Percentiles rank a stretch among this genome's conserved stretches.
These are phyloP conservation scores for Apotomis capreana DNA, from an alignment of 2,888 invertebrate species.

Conservation along the genomic window DNA sequence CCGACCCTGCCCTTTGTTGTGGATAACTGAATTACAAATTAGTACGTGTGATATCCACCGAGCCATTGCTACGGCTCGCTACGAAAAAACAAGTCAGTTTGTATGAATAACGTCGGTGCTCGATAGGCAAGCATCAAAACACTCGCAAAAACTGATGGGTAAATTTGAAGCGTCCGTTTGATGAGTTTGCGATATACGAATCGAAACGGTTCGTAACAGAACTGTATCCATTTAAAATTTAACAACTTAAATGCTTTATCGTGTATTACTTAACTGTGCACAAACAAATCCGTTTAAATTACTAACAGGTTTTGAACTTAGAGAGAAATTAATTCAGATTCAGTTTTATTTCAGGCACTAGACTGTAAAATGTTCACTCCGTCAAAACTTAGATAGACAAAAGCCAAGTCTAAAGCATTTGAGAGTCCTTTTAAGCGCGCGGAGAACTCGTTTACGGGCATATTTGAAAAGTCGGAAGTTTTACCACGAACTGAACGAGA, in stretches of 20 bases:
- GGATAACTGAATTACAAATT: slow-evolving; percentile 40
- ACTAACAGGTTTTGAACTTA: no score
- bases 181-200: not conserved
- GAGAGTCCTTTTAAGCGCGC: slow-evolving; percentile 29
- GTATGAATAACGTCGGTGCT: not conserved
- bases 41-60: slow-evolving; percentile 18
- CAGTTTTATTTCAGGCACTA: not conserved
- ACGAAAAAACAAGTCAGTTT: not conserved
- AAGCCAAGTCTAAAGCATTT: slow-evolving; percentile 52
- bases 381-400: slow-evolving; percentile 45
- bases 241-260: no score
- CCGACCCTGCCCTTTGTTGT: slow-evolving; percentile 51
- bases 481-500: slow-evolving; percentile 8
- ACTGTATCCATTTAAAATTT: not conserved
- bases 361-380: slow-evolving; percentile 1
- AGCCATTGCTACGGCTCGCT: not conserved
- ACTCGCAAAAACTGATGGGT: not conserved
- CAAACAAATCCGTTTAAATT: no score
- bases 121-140: not conserved
- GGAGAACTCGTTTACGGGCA: slow-evolving; percentile 26
- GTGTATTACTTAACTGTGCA: no score
- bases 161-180: not conserved
- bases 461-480: slow-evolving; percentile 18
- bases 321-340: no score
- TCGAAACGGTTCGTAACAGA: not conserved